Percentiles rank a stretch among this genome's conserved stretches.
These are phyloP conservation scores for Heliconius melpomene DNA, from an alignment of 1,140 invertebrate species.

Conservation along the genomic window DNA sequence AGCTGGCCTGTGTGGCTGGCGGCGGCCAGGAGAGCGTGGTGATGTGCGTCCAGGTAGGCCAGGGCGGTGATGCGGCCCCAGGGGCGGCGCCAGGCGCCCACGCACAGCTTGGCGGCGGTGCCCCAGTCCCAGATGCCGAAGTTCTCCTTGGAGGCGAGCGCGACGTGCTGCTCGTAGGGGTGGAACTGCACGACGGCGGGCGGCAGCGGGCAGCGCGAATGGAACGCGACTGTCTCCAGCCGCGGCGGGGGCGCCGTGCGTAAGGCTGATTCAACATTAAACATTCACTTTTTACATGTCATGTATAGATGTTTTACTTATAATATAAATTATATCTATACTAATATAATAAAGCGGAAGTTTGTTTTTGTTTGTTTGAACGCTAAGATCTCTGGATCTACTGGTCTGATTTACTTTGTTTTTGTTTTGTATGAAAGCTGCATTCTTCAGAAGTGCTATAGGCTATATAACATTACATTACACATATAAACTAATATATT, in stretches of 20 bases:
- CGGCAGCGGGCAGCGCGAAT: conserved; percentile 88
- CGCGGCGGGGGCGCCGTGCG: conserved; percentile 59
- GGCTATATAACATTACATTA: no score
- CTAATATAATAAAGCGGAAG: no score
- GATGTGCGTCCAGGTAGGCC: conserved; percentile 95
- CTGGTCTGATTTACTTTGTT: no score
- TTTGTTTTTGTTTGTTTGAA: no score
- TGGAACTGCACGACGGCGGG: conserved; percentile 92
- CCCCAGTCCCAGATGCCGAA: conserved; percentile 90
- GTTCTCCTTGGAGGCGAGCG: conserved; percentile 92
- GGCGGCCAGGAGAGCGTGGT: conserved; percentile 87
- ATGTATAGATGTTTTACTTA: not conserved
- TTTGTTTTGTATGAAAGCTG: no score
- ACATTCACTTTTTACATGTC: not conserved
- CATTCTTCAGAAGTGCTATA: no score
- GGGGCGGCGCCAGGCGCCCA: conserved; percentile 74
- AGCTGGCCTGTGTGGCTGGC: conserved; percentile 90
- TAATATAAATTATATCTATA: no score
- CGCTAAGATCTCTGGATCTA: no score
- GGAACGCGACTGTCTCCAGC: conserved; percentile 92
- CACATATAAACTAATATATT: no score
- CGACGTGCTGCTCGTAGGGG: conserved; percentile 94
- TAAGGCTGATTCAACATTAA: conserved; percentile 42
- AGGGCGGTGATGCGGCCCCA: conserved; percentile 88
- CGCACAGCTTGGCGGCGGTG: conserved; percentile 83